These are phyloP conservation scores for Naso thynnoides DNA, from an alignment of 2,797 vertebrate species.

Conservation along the genomic window DNA sequence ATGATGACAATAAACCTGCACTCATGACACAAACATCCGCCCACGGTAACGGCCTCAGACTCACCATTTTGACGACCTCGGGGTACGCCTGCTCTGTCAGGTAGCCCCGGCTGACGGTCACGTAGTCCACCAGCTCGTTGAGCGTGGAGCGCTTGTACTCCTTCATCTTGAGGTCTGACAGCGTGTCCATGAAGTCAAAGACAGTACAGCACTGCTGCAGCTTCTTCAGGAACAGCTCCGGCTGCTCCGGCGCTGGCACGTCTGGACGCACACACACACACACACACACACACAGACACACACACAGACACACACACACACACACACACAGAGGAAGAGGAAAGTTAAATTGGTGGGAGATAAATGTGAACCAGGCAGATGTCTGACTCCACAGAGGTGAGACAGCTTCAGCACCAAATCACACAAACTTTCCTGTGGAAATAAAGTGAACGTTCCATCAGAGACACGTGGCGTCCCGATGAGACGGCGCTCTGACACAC, in stretches of 20 bases:
- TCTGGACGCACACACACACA: slow-evolving; percentile 78
- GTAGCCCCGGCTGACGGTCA: slow-evolving; percentile 99
- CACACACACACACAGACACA: background rate
- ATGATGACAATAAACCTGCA: no score
- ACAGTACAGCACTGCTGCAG: slow-evolving; percentile 90
- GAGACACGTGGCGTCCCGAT: background rate
- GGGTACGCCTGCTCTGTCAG: slow-evolving; percentile 99
- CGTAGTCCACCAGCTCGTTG: slow-evolving; percentile 99
- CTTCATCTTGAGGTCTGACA: slow-evolving; percentile 99
- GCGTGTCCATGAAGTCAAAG: slow-evolving; percentile 99
- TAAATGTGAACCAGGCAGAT: background rate
- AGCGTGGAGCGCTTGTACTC: slow-evolving; percentile 99
- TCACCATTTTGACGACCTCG: slow-evolving; percentile 99
- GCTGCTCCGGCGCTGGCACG: slow-evolving; percentile 97
- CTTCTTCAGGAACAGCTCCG: slow-evolving; percentile 95
- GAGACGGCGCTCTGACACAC: background rate
- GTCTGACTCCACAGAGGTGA: slow-evolving; percentile 1
- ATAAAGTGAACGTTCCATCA: no score
- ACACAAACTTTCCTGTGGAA: background rate
- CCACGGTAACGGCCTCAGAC: no score
- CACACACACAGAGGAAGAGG: background rate
- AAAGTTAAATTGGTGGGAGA: background rate
- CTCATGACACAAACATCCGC: no score
- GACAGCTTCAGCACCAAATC: background rate
- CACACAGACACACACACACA: background rate